phyloP scores from a whole-genome alignment of 64 coral and sea anemone species.

The Hydrozoanthus tunicans region DNA sequence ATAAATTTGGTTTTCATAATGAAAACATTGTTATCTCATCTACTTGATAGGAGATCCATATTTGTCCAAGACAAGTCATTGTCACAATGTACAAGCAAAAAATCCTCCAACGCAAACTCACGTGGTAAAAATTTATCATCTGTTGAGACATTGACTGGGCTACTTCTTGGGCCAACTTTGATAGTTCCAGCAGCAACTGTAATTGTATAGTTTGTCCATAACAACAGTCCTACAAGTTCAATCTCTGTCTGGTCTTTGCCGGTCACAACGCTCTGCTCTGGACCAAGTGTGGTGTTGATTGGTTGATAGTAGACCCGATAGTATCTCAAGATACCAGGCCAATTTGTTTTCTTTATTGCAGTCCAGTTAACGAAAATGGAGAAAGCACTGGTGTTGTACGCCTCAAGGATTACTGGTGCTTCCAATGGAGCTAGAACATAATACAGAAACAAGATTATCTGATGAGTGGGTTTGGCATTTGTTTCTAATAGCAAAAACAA shows the following conservation, averaged over 20 bases:
- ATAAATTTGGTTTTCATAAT: too few relatives aligned
- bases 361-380: constrained; percentile 34
- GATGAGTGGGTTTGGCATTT: neutral
- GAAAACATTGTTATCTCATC: too few relatives aligned
- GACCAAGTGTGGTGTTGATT: constrained; percentile 4
- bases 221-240: neutral
- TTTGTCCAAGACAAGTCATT: neutral
- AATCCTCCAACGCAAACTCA: neutral
- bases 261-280: neutral
- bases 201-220: constrained; percentile 28
- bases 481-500: too few relatives aligned
- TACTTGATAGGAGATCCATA: neutral
- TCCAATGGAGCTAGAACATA: constrained; percentile 1
- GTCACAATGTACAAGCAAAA: neutral
- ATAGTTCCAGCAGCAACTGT: constrained; percentile 28
- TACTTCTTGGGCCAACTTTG: constrained; percentile 28
- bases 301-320: constrained; percentile 26
- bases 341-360: neutral
- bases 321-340: constrained; percentile 46
- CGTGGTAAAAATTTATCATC: constrained; percentile 38
- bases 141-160: neutral
- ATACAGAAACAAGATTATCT: neutral
- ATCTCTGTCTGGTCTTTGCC: neutral
- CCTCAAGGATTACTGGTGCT: constrained; percentile 6
- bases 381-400: constrained; percentile 37